These are phyloP conservation scores for Cepaea hortensis DNA, from an alignment of 2,888 invertebrate species.

Conservation along the genomic window DNA sequence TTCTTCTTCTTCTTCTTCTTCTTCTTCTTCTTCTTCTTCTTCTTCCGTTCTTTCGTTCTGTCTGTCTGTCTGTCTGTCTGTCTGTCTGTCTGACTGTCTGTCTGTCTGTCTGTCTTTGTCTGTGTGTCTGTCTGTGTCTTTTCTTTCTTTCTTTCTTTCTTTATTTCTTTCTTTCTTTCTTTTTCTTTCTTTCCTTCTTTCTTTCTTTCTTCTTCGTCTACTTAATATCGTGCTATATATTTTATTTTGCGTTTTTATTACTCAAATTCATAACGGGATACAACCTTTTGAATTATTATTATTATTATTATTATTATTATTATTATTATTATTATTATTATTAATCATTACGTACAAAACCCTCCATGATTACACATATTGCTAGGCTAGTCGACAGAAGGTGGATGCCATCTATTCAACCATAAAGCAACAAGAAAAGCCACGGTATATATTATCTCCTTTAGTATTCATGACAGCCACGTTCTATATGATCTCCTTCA, in stretches of 20 bases:
- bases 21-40: neutral
- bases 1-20: neutral
- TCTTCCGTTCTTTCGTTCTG: neutral
- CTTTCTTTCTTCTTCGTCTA: slow-evolving; percentile 12
- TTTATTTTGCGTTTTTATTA: neutral
- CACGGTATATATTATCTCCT: no score
- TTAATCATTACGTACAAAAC: no score
- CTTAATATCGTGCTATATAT: neutral
- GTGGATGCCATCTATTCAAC: no score
- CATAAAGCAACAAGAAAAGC: no score
- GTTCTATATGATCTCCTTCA: no score
- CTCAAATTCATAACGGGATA: neutral
- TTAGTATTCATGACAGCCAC: no score
- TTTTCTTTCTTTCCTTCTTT: neutral
- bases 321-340: neutral
- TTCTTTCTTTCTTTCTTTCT: neutral
- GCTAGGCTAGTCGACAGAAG: no score
- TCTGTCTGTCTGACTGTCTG: slow-evolving; percentile 4
- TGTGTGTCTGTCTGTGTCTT: neutral
- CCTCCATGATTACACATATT: no score
- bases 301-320: neutral
- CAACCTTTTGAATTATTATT: neutral
- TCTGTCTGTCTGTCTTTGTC: neutral
- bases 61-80: neutral
- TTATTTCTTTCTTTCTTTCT: neutral